These are phyloP conservation scores for Nomada hirtipes DNA, from an alignment of 2,888 invertebrate species.

Conservation along the genomic window DNA sequence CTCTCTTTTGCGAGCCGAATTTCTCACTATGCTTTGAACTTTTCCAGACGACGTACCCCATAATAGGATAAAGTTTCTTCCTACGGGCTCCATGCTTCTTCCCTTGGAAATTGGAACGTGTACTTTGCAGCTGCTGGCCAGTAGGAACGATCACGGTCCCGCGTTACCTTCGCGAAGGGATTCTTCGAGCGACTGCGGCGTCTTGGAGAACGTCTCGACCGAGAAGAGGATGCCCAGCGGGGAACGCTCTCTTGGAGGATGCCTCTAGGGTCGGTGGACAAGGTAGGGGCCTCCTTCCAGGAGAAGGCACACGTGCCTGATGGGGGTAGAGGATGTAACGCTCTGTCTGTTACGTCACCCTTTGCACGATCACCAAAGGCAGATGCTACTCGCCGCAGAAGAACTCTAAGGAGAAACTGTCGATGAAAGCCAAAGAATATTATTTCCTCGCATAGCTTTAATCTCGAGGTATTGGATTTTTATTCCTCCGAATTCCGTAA, in stretches of 20 bases:
- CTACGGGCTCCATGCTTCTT: conserved; percentile 48
- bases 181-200: conserved; percentile 79
- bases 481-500: neutral
- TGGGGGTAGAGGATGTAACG: conserved; percentile 69
- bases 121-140: neutral
- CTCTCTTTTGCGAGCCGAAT: too few relatives aligned
- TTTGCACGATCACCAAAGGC: conserved; percentile 47
- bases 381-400: conserved; percentile 33
- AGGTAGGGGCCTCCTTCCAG: conserved; percentile 38
- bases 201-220: conserved; percentile 70
- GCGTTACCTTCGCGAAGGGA: conserved; percentile 77
- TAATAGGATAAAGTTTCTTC: conserved; percentile 39
- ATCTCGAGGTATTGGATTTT: neutral
- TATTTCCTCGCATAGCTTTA: neutral
- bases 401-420: conserved; percentile 23
- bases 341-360: conserved; percentile 67
- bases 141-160: conserved; percentile 34
- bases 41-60: conserved; percentile 61
- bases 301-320: conserved; percentile 53
- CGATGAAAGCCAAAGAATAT: conserved; percentile 8
- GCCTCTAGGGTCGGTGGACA: conserved; percentile 35
- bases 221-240: conserved; percentile 71
- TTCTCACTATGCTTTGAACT: too few relatives aligned
- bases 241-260: conserved; percentile 65
- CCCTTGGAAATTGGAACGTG: conserved; percentile 10